Percentiles rank a stretch among this genome's conserved stretches.
These are phyloP conservation scores for Thera britannica DNA, from an alignment of 2,888 invertebrate species.

Conservation along the genomic window DNA sequence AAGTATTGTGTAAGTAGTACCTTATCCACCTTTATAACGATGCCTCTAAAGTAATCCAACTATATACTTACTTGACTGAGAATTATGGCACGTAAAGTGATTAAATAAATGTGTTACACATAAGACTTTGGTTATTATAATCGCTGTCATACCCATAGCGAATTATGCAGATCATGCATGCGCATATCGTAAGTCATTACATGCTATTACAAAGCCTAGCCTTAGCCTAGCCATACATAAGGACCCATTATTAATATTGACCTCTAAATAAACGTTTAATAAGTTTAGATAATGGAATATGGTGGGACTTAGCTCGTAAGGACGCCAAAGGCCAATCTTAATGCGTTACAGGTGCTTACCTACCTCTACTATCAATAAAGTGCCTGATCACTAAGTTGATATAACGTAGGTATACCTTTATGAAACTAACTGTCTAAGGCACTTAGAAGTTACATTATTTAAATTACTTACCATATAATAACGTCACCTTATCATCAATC, in stretches of 20 bases:
- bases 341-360: conserved; percentile 7
- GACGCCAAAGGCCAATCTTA: conserved; percentile 26
- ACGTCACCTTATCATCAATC: neutral
- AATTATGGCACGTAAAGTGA: conserved; percentile 1
- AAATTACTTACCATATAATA: neutral
- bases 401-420: neutral
- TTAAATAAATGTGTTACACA: neutral
- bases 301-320: conserved; percentile 19
- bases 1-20: too few relatives aligned
- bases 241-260: conserved; percentile 45
- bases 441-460: conserved; percentile 1
- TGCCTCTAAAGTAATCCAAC: too few relatives aligned
- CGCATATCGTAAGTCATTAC: conserved; percentile 46
- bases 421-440: neutral
- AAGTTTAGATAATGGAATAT: conserved; percentile 28
- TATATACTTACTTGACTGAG: neutral
- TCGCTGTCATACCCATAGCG: conserved; percentile 25
- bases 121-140: conserved; percentile 4
- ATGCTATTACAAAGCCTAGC: conserved; percentile 49
- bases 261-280: conserved; percentile 39
- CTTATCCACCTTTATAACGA: too few relatives aligned
- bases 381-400: conserved; percentile 1
- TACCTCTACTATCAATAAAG: conserved; percentile 2
- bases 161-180: conserved; percentile 53
- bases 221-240: conserved; percentile 44